Base-by-base conservation (phyloP, 1,140 invertebrate species). In the Chrysomallon squamiferum region DNA sequence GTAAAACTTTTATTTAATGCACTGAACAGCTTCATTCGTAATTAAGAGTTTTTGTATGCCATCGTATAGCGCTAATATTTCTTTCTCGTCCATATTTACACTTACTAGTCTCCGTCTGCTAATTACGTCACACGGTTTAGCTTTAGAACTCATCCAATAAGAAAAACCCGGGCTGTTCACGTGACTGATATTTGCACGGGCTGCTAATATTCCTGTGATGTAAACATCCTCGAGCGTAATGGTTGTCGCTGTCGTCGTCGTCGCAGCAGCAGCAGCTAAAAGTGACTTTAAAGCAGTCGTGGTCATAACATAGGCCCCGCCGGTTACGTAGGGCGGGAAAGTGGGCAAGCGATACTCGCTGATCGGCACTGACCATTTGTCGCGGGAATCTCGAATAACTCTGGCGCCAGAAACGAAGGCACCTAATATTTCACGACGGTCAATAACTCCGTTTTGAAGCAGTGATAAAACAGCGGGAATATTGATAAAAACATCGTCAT, bases 401-500 rank as follows among this genome's bases (percentile, higher is more conserved):
- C 25, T 5, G 29, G 50, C 50, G 29, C 50, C 29, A 27, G 50
- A 54, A 54, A 18, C 25, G 22, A 54, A 30, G 25, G 50, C 50
- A 15, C 50, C 50, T 27, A 54, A 54, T 54, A 54, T 54, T 54
- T 54, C 22, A 27, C 25, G 22, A 15, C 15, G 29, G 18, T 20
- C 22, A 30, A 54, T 54, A 30, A 54, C 25, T 18, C 50, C 25
- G 15, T 7, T 54, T 30, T 13, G 15, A 25, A 54, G 50, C 50
- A 27, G 22, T 13, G 22, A 15, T 22, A 54, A 30, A 15, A 54
- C 15, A 54, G 3, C n/a, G 3, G 50, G 25, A 15, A 54, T 30
- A 54, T 54, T 54, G 22, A 54, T 27, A 54, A 27, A 54, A 54
- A 54, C n/a, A 30, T 54, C 50, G 29, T 54, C 50, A 54, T 54